These are phyloP conservation scores for Petrocephalus microphthalmus DNA, from an alignment of 2,113 vertebrate species.

Conservation along the genomic window DNA sequence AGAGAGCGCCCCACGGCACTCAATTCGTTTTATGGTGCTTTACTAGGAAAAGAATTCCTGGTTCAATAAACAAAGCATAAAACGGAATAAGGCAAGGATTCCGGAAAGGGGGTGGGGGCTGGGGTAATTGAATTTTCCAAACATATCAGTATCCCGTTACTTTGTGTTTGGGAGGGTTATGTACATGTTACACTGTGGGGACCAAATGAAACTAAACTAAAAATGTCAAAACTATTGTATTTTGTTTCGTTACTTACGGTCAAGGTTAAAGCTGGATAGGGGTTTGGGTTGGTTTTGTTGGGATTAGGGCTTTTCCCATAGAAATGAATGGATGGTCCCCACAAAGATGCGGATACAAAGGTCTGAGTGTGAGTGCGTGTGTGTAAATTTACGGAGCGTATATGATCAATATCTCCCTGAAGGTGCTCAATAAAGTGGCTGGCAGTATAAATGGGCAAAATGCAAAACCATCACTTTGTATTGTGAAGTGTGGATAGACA, in stretches of 20 bases:
- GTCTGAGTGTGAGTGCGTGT: too few species aligned
- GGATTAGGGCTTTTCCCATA: background rate
- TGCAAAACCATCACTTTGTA: background rate
- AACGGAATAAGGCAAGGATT: background rate
- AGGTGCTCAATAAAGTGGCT: background rate
- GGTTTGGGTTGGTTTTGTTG: background rate
- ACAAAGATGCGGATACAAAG: background rate
- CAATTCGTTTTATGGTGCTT: background rate
- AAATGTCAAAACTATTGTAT: background rate
- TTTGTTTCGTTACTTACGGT: background rate
- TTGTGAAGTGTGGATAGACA: background rate
- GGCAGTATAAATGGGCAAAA: background rate
- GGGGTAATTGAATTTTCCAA: background rate
- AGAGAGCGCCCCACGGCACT: background rate
- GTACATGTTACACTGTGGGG: background rate
- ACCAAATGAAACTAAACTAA: background rate
- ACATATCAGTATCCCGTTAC: background rate
- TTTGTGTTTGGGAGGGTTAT: background rate
- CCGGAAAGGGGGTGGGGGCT: background rate
- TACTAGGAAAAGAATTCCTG: background rate
- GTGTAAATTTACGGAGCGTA: background rate
- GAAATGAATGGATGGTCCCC: background rate
- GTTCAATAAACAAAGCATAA: background rate
- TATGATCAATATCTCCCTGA: background rate
- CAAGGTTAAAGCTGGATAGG: background rate